Conservation (phyloP, 92 coral and sea anemone genomes). For the Ricordea florida region DNA sequence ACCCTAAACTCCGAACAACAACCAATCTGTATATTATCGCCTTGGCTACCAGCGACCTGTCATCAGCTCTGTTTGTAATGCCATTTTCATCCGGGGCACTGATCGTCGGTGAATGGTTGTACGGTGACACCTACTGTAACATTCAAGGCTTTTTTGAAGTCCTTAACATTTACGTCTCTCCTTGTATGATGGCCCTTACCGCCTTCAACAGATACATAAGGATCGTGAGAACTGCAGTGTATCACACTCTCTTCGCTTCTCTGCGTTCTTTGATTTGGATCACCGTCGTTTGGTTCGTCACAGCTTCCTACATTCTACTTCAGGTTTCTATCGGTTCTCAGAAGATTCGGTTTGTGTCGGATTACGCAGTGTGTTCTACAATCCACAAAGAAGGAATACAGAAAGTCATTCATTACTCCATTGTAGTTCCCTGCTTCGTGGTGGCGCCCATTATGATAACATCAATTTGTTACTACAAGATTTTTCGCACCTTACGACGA, state of each 20-base stretch:
- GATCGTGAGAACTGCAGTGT: slow-evolving; percentile 15
- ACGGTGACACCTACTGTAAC: slow-evolving; percentile 5
- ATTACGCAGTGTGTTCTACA: slow-evolving; percentile 38
- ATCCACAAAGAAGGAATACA: slow-evolving; percentile 10
- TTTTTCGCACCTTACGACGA: slow-evolving; percentile 1
- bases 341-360: slow-evolving; percentile 16
- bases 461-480: slow-evolving; percentile 11
- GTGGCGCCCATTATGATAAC: slow-evolving; percentile 8
- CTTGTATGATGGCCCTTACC: slow-evolving; percentile 24
- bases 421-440: slow-evolving; percentile 7
- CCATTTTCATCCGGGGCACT: slow-evolving; percentile 22
- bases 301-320: not conserved
- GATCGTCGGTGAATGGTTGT: slow-evolving; percentile 27
- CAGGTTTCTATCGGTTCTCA: slow-evolving; percentile 13
- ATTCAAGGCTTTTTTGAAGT: slow-evolving; percentile 44
- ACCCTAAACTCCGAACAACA: slow-evolving; percentile 21
- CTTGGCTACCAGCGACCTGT: slow-evolving; percentile 23
- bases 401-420: slow-evolving; percentile 22
- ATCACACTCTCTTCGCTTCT: slow-evolving; percentile 16
- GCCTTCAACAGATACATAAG: slow-evolving; percentile 48
- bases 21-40: slow-evolving; percentile 38
- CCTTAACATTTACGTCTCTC: slow-evolving; percentile 28
- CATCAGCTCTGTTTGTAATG: slow-evolving; percentile 36
- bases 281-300: slow-evolving; percentile 1
- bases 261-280: slow-evolving; percentile 2